Evolutionary conservation across 2,888 invertebrate species (phyloP).

Genomic region (Liposcelis brunnea): DNA sequence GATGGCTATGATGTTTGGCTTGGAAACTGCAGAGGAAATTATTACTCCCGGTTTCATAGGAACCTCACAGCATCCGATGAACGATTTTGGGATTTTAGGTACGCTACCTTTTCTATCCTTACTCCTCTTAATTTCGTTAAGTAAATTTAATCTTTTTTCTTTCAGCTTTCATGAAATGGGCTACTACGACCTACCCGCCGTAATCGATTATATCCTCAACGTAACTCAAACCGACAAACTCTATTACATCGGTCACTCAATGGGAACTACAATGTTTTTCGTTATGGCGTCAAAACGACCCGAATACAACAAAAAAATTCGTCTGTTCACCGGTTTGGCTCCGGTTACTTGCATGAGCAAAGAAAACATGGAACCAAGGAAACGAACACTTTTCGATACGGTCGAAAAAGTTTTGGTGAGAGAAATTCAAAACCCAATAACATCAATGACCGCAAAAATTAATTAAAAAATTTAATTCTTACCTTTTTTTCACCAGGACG

Average conservation of each 20-base stretch:
- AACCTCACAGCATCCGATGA: too few relatives aligned
- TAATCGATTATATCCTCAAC: slow-evolving; percentile 48
- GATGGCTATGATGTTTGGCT: slow-evolving; percentile 18
- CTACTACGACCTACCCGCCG: slow-evolving; percentile 68
- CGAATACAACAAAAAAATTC: slow-evolving; percentile 30
- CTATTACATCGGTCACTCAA: slow-evolving; percentile 77
- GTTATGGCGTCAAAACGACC: slow-evolving; percentile 49
- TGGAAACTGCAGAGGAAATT: slow-evolving; percentile 17
- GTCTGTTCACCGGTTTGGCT: neutral
- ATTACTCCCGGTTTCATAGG: slow-evolving; percentile 15
- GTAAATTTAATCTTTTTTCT: too few relatives aligned
- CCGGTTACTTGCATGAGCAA: neutral
- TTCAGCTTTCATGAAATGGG: slow-evolving; percentile 86
- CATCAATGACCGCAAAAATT: too few relatives aligned
- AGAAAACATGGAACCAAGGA: too few relatives aligned
- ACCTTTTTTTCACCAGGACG: too few relatives aligned
- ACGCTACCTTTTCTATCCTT: too few relatives aligned
- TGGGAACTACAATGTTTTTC: slow-evolving; percentile 67
- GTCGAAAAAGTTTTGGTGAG: too few relatives aligned
- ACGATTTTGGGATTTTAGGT: neutral
- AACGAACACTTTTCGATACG: too few relatives aligned
- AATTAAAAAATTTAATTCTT: too few relatives aligned
- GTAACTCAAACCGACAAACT: slow-evolving; percentile 33
- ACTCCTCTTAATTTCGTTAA: too few relatives aligned
- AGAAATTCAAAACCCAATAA: too few relatives aligned